A percentile compares a stretch with the other conserved stretches of the same genome.
These are phyloP conservation scores for Araneus ventricosus DNA, from an alignment of 1,140 invertebrate genomes.

Conservation along the genomic window DNA sequence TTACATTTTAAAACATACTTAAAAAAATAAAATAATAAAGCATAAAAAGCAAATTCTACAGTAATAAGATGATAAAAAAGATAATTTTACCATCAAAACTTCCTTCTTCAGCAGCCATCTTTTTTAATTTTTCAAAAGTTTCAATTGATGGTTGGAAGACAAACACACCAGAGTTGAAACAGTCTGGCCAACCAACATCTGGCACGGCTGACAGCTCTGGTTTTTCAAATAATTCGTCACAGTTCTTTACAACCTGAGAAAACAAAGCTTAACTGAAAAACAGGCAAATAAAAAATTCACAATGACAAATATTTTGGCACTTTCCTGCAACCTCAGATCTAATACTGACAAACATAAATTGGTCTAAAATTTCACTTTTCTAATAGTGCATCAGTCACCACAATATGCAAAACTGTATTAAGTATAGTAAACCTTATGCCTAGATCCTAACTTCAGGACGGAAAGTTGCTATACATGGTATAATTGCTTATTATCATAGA, in stretches of 20 bases:
- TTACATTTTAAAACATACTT: neutral
- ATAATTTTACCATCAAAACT: slow-evolving; percentile 91
- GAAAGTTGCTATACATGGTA: no score
- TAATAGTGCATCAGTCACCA: no score
- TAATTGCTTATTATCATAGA: no score
- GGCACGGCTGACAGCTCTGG: slow-evolving; percentile 96
- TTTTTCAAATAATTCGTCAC: slow-evolving; percentile 95
- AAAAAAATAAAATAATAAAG: neutral
- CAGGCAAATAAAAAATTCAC: no score
- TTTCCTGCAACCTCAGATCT: no score
- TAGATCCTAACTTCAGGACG: no score
- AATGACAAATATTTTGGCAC: no score
- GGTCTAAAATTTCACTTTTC: no score
- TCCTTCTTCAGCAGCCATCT: slow-evolving; percentile 88
- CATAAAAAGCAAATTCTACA: neutral
- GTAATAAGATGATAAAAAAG: neutral
- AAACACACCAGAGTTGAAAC: slow-evolving; percentile 95
- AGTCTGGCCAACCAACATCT: slow-evolving; percentile 97
- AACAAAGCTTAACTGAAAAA: neutral
- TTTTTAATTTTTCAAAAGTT: slow-evolving; percentile 89
- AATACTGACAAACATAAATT: no score
- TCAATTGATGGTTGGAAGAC: slow-evolving; percentile 92
- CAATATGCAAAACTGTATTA: no score
- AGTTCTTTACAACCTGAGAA: slow-evolving; percentile 91
- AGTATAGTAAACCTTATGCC: no score